These are phyloP conservation scores for Anorthoa munda DNA, from an alignment of 2,888 invertebrate genomes.

Conservation along the genomic window DNA sequence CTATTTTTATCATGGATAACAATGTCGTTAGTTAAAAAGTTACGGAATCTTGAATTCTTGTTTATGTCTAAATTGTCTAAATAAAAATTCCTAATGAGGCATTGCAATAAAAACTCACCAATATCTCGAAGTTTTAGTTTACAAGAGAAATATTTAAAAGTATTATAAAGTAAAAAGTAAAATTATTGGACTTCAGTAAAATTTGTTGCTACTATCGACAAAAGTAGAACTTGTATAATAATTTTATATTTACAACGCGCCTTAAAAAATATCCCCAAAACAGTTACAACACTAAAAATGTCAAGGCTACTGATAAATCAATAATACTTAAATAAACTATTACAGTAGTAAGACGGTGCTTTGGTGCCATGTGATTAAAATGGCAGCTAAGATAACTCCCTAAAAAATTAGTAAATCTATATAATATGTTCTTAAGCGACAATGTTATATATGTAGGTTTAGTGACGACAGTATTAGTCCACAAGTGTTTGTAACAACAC, in stretches of 20 bases:
- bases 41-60: background rate
- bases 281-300: background rate
- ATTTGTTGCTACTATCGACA: background rate
- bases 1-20: background rate
- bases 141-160: no score
- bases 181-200: background rate
- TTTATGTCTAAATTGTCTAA: no score
- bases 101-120: background rate
- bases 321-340: background rate
- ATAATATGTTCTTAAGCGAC: no score
- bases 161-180: background rate
- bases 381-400: background rate
- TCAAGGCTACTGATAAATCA: background rate
- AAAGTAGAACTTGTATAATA: background rate
- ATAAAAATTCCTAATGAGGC: background rate
- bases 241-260: background rate
- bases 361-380: background rate
- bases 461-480: constrained; percentile 4
- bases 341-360: no score
- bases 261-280: background rate
- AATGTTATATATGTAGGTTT: background rate
- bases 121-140: background rate
- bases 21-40: background rate
- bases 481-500: constrained; percentile 8
- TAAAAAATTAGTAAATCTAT: background rate